phyloP scores from a whole-genome alignment of 1,140 invertebrate genomes.

The Ericerus pela region DNA sequence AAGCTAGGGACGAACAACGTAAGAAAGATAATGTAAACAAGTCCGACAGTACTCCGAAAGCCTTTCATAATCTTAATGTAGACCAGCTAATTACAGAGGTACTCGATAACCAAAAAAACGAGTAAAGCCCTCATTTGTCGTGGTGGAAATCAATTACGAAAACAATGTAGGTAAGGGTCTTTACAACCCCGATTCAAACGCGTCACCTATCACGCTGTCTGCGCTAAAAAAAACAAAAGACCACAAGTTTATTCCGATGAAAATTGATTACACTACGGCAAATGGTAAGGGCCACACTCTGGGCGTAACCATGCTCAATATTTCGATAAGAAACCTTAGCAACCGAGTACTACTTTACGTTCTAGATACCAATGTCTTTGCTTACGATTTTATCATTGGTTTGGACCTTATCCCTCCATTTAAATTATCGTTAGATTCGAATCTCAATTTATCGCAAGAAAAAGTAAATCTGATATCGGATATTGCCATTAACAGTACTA shows the following conservation, averaged over 20 bases:
- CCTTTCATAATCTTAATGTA: conserved; percentile 17
- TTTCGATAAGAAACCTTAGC: conserved; percentile 8
- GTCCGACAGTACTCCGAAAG: conserved; percentile 13
- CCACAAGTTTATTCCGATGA: conserved; percentile 6
- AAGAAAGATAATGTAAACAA: neutral
- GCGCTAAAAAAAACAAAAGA: conserved; percentile 16
- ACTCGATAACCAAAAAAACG: conserved; percentile 14
- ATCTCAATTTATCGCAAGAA: conserved; percentile 6
- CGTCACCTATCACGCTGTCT: conserved; percentile 17
- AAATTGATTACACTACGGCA: conserved; percentile 4
- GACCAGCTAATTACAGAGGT: no score
- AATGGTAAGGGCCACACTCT: neutral
- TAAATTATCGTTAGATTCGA: conserved; percentile 13
- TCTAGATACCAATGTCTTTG: no score
- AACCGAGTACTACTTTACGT: conserved; percentile 9
- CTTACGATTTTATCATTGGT: conserved; percentile 16
- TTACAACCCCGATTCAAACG: conserved; percentile 17
- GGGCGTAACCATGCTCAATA: no score
- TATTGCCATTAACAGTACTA: no score
- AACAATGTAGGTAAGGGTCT: conserved; percentile 9
- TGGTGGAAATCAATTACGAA: conserved; percentile 12
- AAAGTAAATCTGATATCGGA: neutral
- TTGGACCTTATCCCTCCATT: conserved; percentile 17
- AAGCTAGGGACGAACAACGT: neutral
- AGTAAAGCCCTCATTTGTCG: no score